phyloP scores from a whole-genome alignment of 2,113 vertebrate genomes.

The Cebidichthys violaceus region DNA sequence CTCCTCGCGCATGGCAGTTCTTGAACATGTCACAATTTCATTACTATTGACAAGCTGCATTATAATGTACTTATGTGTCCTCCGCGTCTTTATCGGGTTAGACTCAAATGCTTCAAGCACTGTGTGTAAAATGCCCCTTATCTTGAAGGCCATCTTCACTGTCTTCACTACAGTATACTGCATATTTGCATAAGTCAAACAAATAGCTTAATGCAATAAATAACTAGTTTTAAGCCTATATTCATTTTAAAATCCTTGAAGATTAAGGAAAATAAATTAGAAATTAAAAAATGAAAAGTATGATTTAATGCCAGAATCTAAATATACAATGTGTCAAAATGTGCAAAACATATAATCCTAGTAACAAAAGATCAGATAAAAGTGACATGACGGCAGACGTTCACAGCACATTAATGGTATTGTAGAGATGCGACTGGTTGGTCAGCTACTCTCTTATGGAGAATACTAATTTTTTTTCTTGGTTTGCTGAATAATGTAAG shows the following conservation, averaged over 20 bases:
- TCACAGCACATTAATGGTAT: neutral
- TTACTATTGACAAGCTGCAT: slow-evolving; percentile 87
- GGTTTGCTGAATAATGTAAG: neutral
- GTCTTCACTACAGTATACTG: neutral
- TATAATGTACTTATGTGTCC: slow-evolving; percentile 83
- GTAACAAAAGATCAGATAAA: neutral
- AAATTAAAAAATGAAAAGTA: neutral
- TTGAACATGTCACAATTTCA: slow-evolving; percentile 80
- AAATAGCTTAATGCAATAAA: neutral
- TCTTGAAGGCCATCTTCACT: slow-evolving; percentile 33
- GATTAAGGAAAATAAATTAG: neutral
- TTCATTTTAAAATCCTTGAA: neutral
- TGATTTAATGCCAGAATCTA: neutral
- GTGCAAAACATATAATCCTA: neutral
- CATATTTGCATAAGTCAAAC: neutral
- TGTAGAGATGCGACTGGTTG: neutral
- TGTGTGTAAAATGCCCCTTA: slow-evolving; percentile 44
- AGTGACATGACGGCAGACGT: neutral
- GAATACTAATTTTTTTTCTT: neutral
- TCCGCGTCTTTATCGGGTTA: slow-evolving; percentile 63
- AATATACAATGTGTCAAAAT: neutral
- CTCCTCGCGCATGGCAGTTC: slow-evolving; percentile 75
- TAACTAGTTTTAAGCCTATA: neutral
- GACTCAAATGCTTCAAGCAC: slow-evolving; percentile 66
- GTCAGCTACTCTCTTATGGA: neutral